A percentile compares a stretch with the other conserved stretches of the same genome.
Evolutionary conservation across 1,140 invertebrate species (phyloP).

Genomic region (Mercenaria mercenaria): DNA sequence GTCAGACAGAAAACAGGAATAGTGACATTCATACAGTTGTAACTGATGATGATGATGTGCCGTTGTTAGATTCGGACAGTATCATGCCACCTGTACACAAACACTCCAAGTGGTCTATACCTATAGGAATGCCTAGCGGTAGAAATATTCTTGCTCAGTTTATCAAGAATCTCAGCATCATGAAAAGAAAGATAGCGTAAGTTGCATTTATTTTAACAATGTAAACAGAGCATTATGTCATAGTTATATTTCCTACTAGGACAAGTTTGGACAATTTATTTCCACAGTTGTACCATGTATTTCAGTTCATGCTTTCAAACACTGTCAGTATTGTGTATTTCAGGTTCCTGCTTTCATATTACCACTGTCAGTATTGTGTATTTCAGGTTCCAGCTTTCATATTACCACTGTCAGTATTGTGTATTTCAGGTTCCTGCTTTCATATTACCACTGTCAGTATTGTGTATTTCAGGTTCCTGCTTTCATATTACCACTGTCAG

Average conservation of each 20-base stretch:
- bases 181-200: constrained; percentile 97
- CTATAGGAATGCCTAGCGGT: constrained; percentile 67
- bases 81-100: background rate
- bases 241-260: too few relatives aligned
- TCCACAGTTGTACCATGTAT: too few relatives aligned
- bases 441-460: too few relatives aligned
- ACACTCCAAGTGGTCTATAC: constrained; percentile 27
- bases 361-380: too few relatives aligned
- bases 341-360: constrained; percentile 90
- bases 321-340: constrained; percentile 45
- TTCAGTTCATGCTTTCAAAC: constrained; percentile 82
- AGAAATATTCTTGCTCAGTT: constrained; percentile 89
- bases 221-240: too few relatives aligned
- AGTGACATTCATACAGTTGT: background rate
- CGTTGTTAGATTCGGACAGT: constrained; percentile 10
- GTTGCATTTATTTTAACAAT: constrained; percentile 70
- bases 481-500: constrained; percentile 96
- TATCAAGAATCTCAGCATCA: constrained; percentile 96
- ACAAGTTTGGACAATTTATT: too few relatives aligned
- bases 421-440: too few relatives aligned
- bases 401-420: too few relatives aligned
- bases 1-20: background rate
- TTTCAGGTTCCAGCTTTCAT: too few relatives aligned
- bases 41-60: constrained; percentile 24
- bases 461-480: constrained; percentile 81